Base-by-base conservation (phyloP, 2,797 vertebrate species). In the Austrolebias charrua region DNA sequence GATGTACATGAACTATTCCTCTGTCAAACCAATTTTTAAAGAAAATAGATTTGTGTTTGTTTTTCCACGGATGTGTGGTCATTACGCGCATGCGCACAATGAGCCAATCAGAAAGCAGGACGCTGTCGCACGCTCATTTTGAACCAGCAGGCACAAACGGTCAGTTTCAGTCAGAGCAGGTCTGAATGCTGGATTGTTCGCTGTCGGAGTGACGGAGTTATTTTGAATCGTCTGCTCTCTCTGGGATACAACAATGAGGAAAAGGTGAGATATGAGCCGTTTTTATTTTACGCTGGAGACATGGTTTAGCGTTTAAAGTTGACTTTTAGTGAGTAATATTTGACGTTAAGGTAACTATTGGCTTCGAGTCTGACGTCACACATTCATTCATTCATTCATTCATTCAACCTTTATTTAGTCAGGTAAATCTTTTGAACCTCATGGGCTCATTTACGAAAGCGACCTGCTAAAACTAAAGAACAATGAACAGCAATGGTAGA, bases 21-120 rank as follows among this genome's bases (percentile, higher is more conserved):
- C n/a, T n/a, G n/a, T n/a, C n/a, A n/a, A n/a, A n/a, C n/a, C n/a
- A n/a, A n/a, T n/a, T n/a, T n/a, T n/a, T n/a, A n/a, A n/a, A n/a
- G n/a, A n/a, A n/a, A n/a, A n/a, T n/a, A n/a, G n/a, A n/a, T n/a
- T n/a, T n/a, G n/a, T n/a, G n/a, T n/a, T n/a, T n/a, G n/a, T n/a
- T n/a, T n/a, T n/a, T n/a, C n/a, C n/a, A 12, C 45, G 12, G 29
- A 4, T 33, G 55, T 55, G 0, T 0, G 2, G 0, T 0, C 2
- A 59, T 18, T 44, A 46, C 4, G 63, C 79, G 47, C 73, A 1
- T 40, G 7, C 29, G 0, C 9, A 0, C 3, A 43, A 40, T 0
- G 11, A 79, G 59, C 93, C 93, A 94, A 94, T 93, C 75, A 83
- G 69, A 83, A 61, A 18, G 53, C 66, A 59, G 50, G 18, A 35